These are phyloP conservation scores for Nowickia ferox DNA, from an alignment of 2,888 invertebrate species.

Conservation along the genomic window DNA sequence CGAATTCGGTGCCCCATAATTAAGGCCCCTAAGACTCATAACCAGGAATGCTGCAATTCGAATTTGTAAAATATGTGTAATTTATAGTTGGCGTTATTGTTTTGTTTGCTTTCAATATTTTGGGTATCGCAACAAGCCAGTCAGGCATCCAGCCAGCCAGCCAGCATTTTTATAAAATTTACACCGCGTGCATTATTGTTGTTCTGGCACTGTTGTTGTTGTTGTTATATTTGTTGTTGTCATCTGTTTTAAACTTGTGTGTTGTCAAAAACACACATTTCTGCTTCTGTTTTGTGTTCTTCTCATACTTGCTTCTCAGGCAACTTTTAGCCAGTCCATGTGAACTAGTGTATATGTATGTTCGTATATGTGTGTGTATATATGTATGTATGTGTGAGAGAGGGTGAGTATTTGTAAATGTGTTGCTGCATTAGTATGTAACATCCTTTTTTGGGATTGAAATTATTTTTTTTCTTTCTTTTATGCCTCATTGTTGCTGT, in stretches of 20 bases:
- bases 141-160: neutral
- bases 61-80: neutral
- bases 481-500: conserved; percentile 28
- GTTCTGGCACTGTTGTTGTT: conserved; percentile 5
- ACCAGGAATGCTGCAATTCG: neutral
- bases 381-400: neutral
- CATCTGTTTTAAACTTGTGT: conserved; percentile 72
- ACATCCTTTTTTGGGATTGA: conserved; percentile 34
- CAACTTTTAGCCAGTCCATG: conserved; percentile 6
- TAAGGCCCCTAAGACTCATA: neutral
- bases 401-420: conserved; percentile 3
- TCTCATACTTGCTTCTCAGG: conserved; percentile 1
- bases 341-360: neutral
- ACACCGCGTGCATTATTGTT: conserved; percentile 44
- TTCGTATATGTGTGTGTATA: neutral
- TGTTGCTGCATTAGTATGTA: conserved; percentile 22
- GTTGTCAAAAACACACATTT: conserved; percentile 68
- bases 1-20: no score
- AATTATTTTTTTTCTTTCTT: conserved; percentile 30
- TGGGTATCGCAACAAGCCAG: conserved; percentile 1
- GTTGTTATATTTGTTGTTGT: conserved; percentile 47
- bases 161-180: conserved; percentile 38
- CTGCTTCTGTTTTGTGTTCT: conserved; percentile 8
- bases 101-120: conserved; percentile 47
- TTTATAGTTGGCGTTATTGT: conserved; percentile 18